Percentiles rank a stretch among this genome's conserved stretches.
phyloP scores from a whole-genome alignment of 2,113 vertebrate genomes.

The Vulpes ferrilata region DNA sequence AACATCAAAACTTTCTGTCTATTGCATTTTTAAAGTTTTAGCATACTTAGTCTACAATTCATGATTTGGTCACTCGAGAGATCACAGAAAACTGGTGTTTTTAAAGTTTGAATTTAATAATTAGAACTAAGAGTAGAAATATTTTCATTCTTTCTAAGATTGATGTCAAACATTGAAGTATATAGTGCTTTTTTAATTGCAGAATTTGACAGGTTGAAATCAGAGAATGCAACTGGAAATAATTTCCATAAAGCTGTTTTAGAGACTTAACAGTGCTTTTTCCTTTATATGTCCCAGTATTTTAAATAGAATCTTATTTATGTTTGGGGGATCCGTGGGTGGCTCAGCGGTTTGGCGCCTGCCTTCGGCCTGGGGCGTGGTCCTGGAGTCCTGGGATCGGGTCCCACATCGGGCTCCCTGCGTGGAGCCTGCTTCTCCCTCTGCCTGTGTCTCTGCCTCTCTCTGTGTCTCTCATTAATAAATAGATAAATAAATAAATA shows the following conservation, averaged over 20 bases:
- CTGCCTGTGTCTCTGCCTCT: too few relatives aligned
- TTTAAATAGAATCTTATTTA: slow-evolving; percentile 6
- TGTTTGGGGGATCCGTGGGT: too few relatives aligned
- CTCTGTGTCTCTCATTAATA: too few relatives aligned
- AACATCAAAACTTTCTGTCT: slow-evolving; percentile 35
- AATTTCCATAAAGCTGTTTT: neutral
- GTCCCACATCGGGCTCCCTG: too few relatives aligned
- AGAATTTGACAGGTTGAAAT: neutral
- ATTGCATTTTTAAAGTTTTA: slow-evolving; percentile 55
- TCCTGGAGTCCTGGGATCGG: too few relatives aligned
- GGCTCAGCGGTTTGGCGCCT: too few relatives aligned
- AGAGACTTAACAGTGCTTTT: neutral
- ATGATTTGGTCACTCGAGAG: slow-evolving; percentile 31
- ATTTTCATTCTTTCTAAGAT: slow-evolving; percentile 41
- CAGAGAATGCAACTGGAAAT: neutral
- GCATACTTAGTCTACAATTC: slow-evolving; percentile 27
- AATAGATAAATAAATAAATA: too few relatives aligned
- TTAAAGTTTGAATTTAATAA: slow-evolving; percentile 25
- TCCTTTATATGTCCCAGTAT: neutral
- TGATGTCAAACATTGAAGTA: neutral
- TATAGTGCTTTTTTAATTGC: neutral
- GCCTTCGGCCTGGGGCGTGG: too few relatives aligned
- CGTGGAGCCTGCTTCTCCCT: too few relatives aligned
- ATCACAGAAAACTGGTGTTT: neutral
- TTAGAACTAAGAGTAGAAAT: slow-evolving; percentile 41